Conservation (phyloP, 2,888 invertebrate genomes). For the Nephrotoma guestfalica region DNA sequence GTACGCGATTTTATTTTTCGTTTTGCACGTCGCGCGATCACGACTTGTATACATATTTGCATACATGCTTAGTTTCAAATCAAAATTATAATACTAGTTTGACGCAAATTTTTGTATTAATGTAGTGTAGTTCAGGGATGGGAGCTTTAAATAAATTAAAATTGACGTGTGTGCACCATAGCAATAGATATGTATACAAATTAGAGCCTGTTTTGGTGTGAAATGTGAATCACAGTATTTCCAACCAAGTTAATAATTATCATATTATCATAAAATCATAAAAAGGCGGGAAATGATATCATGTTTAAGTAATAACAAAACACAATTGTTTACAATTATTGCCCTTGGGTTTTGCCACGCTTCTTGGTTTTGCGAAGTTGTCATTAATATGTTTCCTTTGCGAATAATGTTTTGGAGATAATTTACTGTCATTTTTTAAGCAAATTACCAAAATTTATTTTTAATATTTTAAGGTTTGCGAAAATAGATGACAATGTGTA, state of each 20-base stretch:
- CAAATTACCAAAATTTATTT: too few relatives aligned
- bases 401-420: too few relatives aligned
- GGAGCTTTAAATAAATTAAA: background rate
- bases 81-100: background rate
- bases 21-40: background rate
- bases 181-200: background rate
- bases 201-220: background rate
- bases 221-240: background rate
- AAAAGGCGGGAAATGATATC: background rate
- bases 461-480: too few relatives aligned
- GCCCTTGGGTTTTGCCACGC: background rate
- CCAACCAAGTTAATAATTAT: background rate
- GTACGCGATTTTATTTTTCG: background rate
- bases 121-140: background rate
- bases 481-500: too few relatives aligned
- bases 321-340: background rate
- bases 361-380: background rate
- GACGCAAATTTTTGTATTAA: background rate
- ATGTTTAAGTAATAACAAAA: background rate
- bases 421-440: too few relatives aligned
- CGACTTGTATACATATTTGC: background rate
- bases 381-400: background rate
- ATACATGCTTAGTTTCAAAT: background rate
- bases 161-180: background rate
- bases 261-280: background rate